Percentiles rank a stretch among this genome's conserved stretches.
Conservation (phyloP, 35 echinoderm and acorn worm genomes). For the Apostichopus californicus region DNA sequence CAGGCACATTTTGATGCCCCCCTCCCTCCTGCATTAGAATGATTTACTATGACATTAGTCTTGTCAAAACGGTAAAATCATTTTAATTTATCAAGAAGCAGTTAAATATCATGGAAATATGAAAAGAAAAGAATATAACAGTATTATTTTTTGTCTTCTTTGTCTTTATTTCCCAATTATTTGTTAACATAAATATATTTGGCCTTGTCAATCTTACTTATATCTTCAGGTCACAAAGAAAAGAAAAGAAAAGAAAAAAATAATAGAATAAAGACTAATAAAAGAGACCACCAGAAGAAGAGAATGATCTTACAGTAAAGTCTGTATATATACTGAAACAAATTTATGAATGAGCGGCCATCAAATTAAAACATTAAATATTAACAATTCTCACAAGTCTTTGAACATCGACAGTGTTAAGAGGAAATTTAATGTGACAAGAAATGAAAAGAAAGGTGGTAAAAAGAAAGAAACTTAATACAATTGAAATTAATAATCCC, state of each 20-base stretch:
- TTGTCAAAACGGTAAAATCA: no score
- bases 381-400: no score
- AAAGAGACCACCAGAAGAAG: background rate
- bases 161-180: background rate
- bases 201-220: background rate
- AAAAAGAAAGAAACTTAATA: no score
- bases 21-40: no score
- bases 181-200: slow-evolving; percentile 1
- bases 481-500: no score
- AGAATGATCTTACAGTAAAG: no score
- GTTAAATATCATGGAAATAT: background rate
- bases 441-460: no score
- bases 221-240: background rate
- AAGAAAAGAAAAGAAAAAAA: background rate
- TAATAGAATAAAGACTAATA: background rate
- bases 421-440: no score
- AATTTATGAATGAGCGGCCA: background rate
- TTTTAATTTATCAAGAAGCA: background rate
- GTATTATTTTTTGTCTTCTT: background rate
- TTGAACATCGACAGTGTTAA: no score
- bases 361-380: no score
- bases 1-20: no score
- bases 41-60: no score
- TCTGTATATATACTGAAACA: background rate
- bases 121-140: background rate